Conservation (phyloP, 1,140 invertebrate species). For the Magallana angulata region DNA sequence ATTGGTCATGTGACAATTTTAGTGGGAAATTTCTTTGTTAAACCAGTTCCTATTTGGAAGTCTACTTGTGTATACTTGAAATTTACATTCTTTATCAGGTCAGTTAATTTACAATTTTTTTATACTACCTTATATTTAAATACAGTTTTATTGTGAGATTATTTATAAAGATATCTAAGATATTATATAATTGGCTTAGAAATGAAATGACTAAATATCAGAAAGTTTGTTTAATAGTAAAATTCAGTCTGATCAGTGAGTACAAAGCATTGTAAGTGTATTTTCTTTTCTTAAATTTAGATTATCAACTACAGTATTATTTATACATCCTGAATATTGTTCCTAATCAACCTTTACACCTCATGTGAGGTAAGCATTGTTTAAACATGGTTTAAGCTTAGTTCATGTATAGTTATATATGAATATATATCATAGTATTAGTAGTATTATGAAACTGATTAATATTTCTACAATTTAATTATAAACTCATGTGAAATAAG, state of each 20-base stretch:
- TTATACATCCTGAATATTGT: background rate
- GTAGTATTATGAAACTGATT: background rate
- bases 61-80: background rate
- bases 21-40: background rate
- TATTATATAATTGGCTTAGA: too few species aligned
- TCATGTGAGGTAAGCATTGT: conserved; percentile 2
- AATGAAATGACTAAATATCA: too few species aligned
- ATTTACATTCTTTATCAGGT: background rate
- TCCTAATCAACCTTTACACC: background rate
- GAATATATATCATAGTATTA: background rate
- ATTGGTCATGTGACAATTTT: background rate
- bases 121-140: too few species aligned
- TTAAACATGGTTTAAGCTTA: background rate
- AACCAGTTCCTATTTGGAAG: background rate
- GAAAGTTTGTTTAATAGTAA: too few species aligned
- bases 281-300: too few species aligned
- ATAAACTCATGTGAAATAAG: conserved; percentile 11
- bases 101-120: too few species aligned
- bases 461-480: background rate
- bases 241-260: too few species aligned
- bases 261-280: too few species aligned
- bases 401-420: background rate
- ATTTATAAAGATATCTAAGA: too few species aligned
- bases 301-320: background rate
- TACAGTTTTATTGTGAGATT: too few species aligned